A percentile compares a stretch with the other conserved stretches of the same genome.
Conservation (phyloP, 2,888 invertebrate species). For the Mylabris sibirica region DNA sequence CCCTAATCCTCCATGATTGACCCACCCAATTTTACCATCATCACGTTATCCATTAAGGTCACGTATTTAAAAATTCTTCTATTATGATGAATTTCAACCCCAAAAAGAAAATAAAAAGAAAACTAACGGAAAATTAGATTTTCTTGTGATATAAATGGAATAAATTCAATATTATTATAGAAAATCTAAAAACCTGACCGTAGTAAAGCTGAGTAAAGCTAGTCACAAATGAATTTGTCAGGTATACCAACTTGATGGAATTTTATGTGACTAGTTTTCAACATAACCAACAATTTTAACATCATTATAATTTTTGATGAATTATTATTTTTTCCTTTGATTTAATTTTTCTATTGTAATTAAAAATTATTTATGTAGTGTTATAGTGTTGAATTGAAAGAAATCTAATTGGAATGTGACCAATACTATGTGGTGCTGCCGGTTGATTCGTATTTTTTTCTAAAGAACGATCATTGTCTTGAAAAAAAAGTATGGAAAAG, state of each 20-base stretch:
- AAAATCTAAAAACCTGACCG: background rate
- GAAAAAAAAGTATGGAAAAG: conserved; percentile 56
- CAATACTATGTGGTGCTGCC: conserved; percentile 54
- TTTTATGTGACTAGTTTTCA: background rate
- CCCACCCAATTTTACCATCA: background rate
- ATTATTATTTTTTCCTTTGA: background rate
- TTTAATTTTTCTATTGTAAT: background rate
- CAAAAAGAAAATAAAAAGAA: background rate
- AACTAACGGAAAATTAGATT: background rate
- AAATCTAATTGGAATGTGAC: conserved; percentile 1
- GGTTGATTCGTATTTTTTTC: conserved; percentile 47
- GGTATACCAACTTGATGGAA: background rate
- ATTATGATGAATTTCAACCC: background rate
- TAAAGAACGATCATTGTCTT: background rate
- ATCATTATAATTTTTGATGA: background rate
- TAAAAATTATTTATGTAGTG: background rate
- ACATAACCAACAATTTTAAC: conserved; percentile 5
- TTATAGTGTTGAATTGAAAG: conserved; percentile 56
- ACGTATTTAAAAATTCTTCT: background rate
- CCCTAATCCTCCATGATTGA: too few relatives aligned
- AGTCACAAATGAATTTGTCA: background rate
- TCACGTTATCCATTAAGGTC: background rate
- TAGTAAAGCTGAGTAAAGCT: background rate
- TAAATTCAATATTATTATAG: background rate
- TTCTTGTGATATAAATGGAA: background rate